Base-by-base conservation (phyloP, 2,888 invertebrate genomes). In the Acanthoscelides obtectus region DNA sequence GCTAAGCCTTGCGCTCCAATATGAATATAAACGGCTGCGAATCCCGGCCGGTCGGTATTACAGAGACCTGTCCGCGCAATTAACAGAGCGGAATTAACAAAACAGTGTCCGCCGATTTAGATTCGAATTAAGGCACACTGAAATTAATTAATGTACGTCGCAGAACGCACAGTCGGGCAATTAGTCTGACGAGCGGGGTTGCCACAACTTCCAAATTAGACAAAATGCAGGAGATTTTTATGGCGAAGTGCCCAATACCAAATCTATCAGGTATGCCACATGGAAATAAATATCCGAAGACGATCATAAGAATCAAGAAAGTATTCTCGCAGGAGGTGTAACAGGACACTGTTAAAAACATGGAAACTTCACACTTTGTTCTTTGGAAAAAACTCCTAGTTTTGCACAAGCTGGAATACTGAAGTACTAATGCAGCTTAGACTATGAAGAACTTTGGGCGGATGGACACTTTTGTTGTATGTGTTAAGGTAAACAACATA, bases 121-220 rank as follows among this genome's bases (percentile, higher is more conserved):
- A 85, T 84, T 84, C 81, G 84, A 84, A 85, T 85, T 83, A 84
- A 82, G 83, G 83, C 82, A 80, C 78, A 45, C 78, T 79, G 80
- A 83, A 85, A 86, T 85, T 85, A 85, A 86, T 86, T 85, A 86
- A 85, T 85, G 84, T 83, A 81, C 84, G 86, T 86, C 85, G 84
- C 82, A 83, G 82, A 82, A 83, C 82, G 83, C 76, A 79, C 5
- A 84, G 84, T 83, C 78, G 79, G 79, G 83, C 85, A 84, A 85
- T 85, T 85, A 85, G 85, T 83, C 83, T 76, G 81, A 82, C 82
- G 80, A 45, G 12, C 45, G 12, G 45, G 45, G 45, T 45, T 45
- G 45, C 45, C 45, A 45, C n/a, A 12, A 45, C 17, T 1, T 6
- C 45, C 17, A 17, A 45, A 6, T 12, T 12, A 45, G 5, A 45